Base-by-base conservation (phyloP, 1,140 invertebrate species). In the Sinonovacula constricta region DNA sequence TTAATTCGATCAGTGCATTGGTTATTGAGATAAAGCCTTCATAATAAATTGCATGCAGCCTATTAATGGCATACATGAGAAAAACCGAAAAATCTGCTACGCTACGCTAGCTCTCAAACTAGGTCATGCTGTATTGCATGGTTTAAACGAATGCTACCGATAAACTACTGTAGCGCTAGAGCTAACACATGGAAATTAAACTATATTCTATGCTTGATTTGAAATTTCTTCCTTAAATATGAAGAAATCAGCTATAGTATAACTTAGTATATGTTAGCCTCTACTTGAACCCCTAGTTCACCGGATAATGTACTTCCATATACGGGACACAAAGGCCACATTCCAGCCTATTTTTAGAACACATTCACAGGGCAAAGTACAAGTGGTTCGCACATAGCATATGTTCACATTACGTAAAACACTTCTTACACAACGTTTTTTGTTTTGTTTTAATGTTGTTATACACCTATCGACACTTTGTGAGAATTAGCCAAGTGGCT, bases 41-140 rank as follows among this genome's bases (percentile, higher is more conserved):
- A n/a, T n/a, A n/a, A n/a, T n/a, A n/a, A n/a, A n/a, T n/a, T n/a
- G n/a, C n/a, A n/a, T n/a, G n/a, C n/a, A n/a, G n/a, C n/a, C n/a
- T n/a, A n/a, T n/a, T n/a, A n/a, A n/a, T 87, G 83, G 86, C 82
- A 83, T 87, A 76, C 65, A 77, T 63, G 63, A 83, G 79, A 83
- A 82, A 79, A 83, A 85, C 79, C 78, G 70, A 80, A 81, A 78
- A 79, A 66, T 79, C 68, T 79, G 66, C 70, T 80, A 82, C 80
- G 71, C 69, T 59, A 79, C 30, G 39, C 34, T 33, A 62, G 39
- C 28, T 39, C 45, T 53, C 56, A 75, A 83, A 81, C 33, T 88
- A 87, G 84, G 83, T 86, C 83, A 88, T 56, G 28, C 65, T 49
- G 71, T 45, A 66, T 75, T 54, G 30, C 65, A 22, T 45, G 36